Evolutionary conservation across 2,888 invertebrate species (phyloP), one percentile per base, ranked within the genome.

Genomic region (Boloria euphrosyne): DNA sequence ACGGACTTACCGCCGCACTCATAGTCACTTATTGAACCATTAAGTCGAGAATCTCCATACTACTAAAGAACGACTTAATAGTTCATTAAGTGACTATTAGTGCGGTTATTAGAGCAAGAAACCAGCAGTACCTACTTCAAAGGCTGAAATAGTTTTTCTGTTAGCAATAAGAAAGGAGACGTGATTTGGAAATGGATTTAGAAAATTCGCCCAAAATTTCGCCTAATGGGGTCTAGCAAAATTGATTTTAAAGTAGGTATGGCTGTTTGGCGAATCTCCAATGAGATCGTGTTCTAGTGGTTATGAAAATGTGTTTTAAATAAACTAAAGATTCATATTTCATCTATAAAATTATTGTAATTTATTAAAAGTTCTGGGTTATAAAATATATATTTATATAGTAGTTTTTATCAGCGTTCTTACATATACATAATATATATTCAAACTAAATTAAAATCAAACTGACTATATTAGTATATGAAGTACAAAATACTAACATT

Each of bases 201-300:
- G 47, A 64, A 64, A 52, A 58, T 52, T 47, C 58, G 16, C 52
- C 51, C 58, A 60, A 61, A 62, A 62, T 62, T 57, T 62, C 43
- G 46, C 52, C 51, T 58, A 62, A 66, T 57, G 57, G 62, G 50
- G 46, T 52, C 44, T 58, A 27, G 38, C 22, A 16, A 61, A 66
- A 66, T 61, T 66, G 65, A 66, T 61, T 61, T 61, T 61, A 61
- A 66, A 66, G 61, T 66, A 55, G 55, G 65, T 55, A 53, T 52
- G 52, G 65, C 43, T 49, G 61, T 55, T 66, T 66, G 65, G 55
- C 65, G 65, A 43, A 47, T 66, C 53, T 66, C 60, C 65, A 66
- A 61, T 50, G 49, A 50, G 50, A 64, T 64, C 57, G 64, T 55
- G 49, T 61, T 66, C 55, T 31, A 31, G 43, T 18, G 65, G 60